Percentiles rank a stretch among this genome's conserved stretches.
These are phyloP conservation scores for Nasonia vitripennis DNA, from an alignment of 1,140 invertebrate genomes.

Conservation along the genomic window DNA sequence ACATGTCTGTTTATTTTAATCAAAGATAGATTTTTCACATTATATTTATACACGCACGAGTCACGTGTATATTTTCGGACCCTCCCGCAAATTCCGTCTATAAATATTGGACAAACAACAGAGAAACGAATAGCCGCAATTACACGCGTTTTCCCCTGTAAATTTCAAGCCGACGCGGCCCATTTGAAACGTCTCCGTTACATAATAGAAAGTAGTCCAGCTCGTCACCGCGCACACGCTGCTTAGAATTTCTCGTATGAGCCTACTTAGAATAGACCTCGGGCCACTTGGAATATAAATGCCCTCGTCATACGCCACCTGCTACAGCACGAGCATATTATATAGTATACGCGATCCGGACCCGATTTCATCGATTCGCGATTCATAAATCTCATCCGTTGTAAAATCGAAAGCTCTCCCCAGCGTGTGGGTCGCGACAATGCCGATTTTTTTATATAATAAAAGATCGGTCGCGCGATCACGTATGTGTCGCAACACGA, in stretches of 20 bases:
- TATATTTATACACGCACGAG: neutral
- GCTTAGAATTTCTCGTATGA: neutral
- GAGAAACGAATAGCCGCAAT: no score
- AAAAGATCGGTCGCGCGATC: neutral
- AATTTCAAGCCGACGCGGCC: no score
- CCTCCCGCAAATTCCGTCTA: no score
- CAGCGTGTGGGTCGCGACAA: neutral
- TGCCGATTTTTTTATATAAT: neutral
- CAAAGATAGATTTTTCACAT: neutral
- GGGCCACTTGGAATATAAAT: neutral
- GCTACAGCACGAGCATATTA: neutral
- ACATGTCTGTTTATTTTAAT: slow-evolving; percentile 10
- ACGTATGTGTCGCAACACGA: neutral
- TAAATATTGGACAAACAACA: no score
- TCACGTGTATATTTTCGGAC: neutral
- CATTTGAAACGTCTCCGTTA: neutral
- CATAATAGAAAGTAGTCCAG: neutral
- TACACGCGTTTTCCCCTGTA: no score
- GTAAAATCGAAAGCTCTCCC: neutral
- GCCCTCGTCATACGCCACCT: neutral
- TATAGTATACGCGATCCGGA: no score
- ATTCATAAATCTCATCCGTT: neutral
- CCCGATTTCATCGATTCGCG: neutral
- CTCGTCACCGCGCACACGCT: neutral
- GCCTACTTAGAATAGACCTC: neutral